Evolutionary conservation across 2,888 invertebrate genomes (phyloP).

Genomic region (Drosophila mettleri): DNA sequence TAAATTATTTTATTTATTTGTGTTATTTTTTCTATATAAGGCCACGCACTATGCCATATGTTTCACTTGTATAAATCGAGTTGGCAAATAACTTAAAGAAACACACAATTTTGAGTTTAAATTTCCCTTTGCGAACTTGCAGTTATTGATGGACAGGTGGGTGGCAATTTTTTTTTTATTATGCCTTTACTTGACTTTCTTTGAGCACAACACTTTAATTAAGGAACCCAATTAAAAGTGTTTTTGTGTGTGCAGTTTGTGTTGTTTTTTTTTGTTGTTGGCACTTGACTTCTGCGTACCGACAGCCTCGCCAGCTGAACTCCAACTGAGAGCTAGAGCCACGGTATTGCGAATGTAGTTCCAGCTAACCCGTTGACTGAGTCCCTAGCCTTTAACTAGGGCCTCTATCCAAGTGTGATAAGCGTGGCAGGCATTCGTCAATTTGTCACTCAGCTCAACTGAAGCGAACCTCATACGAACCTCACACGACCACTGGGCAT

Average conservation of each 20-base stretch:
- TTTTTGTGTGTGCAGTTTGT: conserved; percentile 19
- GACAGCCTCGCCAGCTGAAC: conserved; percentile 72
- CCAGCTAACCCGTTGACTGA: conserved; percentile 9
- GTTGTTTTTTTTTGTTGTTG: background rate
- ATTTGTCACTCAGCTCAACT: conserved; percentile 42
- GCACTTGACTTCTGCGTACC: conserved; percentile 43
- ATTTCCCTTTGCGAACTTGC: background rate
- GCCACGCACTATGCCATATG: conserved; percentile 52
- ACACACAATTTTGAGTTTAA: conserved; percentile 1
- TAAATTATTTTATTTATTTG: background rate
- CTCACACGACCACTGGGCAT: conserved; percentile 17
- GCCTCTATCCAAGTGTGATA: conserved; percentile 33
- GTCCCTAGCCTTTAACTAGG: conserved; percentile 9
- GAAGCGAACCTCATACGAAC: conserved; percentile 21
- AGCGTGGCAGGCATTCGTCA: conserved; percentile 55
- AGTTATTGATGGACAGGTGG: conserved; percentile 12
- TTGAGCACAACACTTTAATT: conserved; percentile 41
- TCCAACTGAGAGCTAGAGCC: conserved; percentile 57
- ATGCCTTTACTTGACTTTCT: conserved; percentile 7
- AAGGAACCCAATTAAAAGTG: conserved; percentile 37
- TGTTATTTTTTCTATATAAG: background rate
- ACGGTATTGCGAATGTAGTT: conserved; percentile 37
- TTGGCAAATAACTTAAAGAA: background rate
- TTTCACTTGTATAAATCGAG: conserved; percentile 1
- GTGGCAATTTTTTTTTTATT: background rate